Evolutionary conservation across 1,140 invertebrate genomes (phyloP).

Genomic region (Neomicropteryx cornuta): DNA sequence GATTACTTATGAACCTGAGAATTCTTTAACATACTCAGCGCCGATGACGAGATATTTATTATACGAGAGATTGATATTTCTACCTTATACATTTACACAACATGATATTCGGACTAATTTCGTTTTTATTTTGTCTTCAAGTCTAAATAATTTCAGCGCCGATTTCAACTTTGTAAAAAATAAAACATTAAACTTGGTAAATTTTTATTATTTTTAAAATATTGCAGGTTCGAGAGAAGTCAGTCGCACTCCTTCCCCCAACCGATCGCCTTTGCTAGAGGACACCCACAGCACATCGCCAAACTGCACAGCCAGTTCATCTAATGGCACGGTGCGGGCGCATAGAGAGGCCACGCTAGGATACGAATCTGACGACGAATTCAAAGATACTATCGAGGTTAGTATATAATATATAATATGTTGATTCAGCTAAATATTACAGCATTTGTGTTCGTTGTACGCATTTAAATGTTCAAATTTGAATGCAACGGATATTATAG

Average conservation of each 20-base stretch:
- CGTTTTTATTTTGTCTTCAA: no score
- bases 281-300: slow-evolving; percentile 27
- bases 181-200: no score
- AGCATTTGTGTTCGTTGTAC: background rate
- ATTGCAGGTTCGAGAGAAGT: slow-evolving; percentile 44
- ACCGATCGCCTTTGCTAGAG: no score
- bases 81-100: no score
- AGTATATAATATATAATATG: slow-evolving; percentile 19
- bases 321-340: slow-evolving; percentile 34
- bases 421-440: background rate
- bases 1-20: no score
- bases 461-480: background rate
- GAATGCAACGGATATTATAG: slow-evolving; percentile 1
- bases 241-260: slow-evolving; percentile 40
- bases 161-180: no score
- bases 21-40: no score
- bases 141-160: no score
- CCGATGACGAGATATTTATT: no score
- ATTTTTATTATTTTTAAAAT: no score
- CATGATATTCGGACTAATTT: no score
- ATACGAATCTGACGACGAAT: slow-evolving; percentile 65
- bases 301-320: slow-evolving; percentile 29
- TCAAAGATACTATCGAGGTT: slow-evolving; percentile 64
- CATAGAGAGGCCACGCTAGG: slow-evolving; percentile 38
- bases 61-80: no score